Evolutionary conservation across 2,888 invertebrate species (phyloP), one percentile per base, ranked within the genome.

Genomic region (Pilophorus perplexus): DNA sequence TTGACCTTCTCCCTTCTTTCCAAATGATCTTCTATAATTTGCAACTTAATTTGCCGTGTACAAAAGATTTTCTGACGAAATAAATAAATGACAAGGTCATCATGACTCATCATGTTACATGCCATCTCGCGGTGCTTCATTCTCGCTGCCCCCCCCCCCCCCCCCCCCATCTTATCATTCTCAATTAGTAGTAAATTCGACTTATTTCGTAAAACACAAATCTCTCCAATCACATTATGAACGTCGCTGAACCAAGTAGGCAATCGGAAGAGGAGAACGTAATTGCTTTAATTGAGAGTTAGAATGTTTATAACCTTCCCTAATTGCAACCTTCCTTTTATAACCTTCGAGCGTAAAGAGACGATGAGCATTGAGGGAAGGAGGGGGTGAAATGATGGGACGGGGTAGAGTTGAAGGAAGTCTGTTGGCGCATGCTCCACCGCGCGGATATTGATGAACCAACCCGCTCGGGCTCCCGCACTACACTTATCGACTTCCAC

Each of bases 361-460:
- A 28, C 12, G 33, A 8, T 33, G 12, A 6, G 33, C 6, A 33
- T 33, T 6, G 33, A 28, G 20, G 20, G 48, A 50, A 50, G 22
- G 10, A 25, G 22, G 22, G 23, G 23, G 22, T 20, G 48, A 2
- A 12, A 18, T 4, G 20, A 23, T 6, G 48, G 16, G 44, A 18
- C 16, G 44, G 44, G 14, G 48, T 22, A 46, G 6, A 25, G 14
- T 12, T 23, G 4, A 25, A 14, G 46, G 22, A 23, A 23, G 46
- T 46, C 46, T 46, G 52, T 52, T 52, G 52, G 59, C 59, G 59
- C 59, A 40, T 59, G 59, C 59, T 38, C 59, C 44, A 12, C 27
- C 59, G 16, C 22, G 59, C 42, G 59, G 38, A 59, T 59, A 59
- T 59, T 59, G 59, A 59, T 59, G 59, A 59, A 40, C 42, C 59